Evolutionary conservation across 2,113 vertebrate species (phyloP).

Genomic region (Hippocampus guttulatus): DNA sequence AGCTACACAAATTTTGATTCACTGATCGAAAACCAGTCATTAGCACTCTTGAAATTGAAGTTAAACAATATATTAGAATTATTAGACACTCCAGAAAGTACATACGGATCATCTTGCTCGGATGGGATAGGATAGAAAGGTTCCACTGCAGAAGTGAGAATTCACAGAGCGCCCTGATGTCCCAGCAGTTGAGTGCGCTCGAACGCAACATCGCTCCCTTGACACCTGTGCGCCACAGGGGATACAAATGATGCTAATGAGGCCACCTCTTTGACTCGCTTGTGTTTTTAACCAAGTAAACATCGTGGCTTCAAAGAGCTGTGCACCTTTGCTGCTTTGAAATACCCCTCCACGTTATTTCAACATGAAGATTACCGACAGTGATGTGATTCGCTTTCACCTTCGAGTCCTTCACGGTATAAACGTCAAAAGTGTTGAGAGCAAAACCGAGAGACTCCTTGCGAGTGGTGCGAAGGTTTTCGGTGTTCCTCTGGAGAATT

Average conservation of each 20-base stretch:
- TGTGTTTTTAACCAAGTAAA: not conserved
- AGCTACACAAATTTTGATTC: too few species aligned
- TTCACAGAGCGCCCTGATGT: not conserved
- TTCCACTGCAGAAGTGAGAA: not conserved
- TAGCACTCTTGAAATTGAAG: too few species aligned
- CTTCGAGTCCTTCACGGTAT: slow-evolving; percentile 76
- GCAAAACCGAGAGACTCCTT: slow-evolving; percentile 40
- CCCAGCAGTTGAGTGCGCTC: slow-evolving; percentile 4
- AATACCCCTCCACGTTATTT: not conserved
- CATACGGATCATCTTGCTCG: too few species aligned
- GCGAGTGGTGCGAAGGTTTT: slow-evolving; percentile 71
- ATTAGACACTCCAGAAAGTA: too few species aligned
- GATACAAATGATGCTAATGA: slow-evolving; percentile 29
- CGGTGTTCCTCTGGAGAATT: slow-evolving; percentile 73
- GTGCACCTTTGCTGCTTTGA: not conserved
- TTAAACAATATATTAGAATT: too few species aligned
- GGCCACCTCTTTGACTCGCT: not conserved
- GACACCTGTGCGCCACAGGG: slow-evolving; percentile 32
- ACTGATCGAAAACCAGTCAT: too few species aligned
- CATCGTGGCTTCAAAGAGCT: not conserved
- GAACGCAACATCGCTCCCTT: slow-evolving; percentile 37
- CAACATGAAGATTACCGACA: slow-evolving; percentile 55
- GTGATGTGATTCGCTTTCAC: slow-evolving; percentile 70
- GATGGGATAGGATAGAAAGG: too few species aligned
- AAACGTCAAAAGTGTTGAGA: slow-evolving; percentile 67